These are phyloP conservation scores for Monopterus albus DNA, from an alignment of 2,113 vertebrate species.

Conservation along the genomic window DNA sequence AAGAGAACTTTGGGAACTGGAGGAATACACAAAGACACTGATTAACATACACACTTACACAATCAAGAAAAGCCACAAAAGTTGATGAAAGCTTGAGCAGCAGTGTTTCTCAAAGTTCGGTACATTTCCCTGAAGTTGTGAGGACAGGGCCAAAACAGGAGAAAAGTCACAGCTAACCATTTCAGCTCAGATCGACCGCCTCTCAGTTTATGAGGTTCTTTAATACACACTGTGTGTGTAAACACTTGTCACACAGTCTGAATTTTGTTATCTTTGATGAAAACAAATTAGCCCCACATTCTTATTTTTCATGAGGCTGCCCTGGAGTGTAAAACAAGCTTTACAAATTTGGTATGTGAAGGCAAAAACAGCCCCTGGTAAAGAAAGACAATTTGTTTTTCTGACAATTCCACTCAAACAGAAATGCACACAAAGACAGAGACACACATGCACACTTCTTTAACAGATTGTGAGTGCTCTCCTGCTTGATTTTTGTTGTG, in stretches of 20 bases:
- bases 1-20: conserved; percentile 15
- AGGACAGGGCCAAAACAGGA: conserved; percentile 8
- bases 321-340: conserved; percentile 21
- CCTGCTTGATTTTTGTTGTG: conserved; percentile 11
- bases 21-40: conserved; percentile 22
- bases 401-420: conserved; percentile 7
- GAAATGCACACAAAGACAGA: conserved; percentile 3
- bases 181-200: conserved; percentile 17
- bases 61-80: conserved; percentile 16
- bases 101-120: conserved; percentile 34
- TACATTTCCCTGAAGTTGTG: conserved; percentile 23
- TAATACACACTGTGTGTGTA: conserved; percentile 15
- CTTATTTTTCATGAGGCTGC: conserved; percentile 48
- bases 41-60: conserved; percentile 20
- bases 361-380: conserved; percentile 27
- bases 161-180: conserved; percentile 16
- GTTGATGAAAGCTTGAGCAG: conserved; percentile 31
- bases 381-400: conserved; percentile 39
- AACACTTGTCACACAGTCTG: conserved; percentile 24
- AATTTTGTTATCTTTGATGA: conserved; percentile 38
- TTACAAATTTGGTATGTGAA: conserved; percentile 17
- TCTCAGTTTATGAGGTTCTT: conserved; percentile 31
- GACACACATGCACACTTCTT: conserved; percentile 21
- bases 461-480: not conserved
- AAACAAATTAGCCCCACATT: conserved; percentile 57